Conservation (phyloP, 1,140 invertebrate genomes). For the Stratiolaelaps scimitus region DNA sequence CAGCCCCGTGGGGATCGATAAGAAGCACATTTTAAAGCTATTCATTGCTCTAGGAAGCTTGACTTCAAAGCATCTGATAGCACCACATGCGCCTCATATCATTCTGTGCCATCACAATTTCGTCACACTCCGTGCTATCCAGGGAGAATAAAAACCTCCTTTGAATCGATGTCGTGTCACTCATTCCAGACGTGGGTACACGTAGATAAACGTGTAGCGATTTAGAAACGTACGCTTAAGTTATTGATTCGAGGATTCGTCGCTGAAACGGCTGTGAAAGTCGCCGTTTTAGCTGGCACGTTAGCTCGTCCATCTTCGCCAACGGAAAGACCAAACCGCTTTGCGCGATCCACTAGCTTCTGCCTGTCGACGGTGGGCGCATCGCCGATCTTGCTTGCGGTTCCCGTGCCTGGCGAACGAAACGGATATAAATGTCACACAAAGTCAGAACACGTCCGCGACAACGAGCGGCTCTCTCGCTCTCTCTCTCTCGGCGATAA, state of each 20-base stretch:
- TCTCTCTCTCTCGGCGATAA: not conserved
- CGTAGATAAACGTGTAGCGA: not conserved
- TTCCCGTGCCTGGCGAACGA: too few species aligned
- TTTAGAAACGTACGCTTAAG: not conserved
- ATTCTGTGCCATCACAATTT: too few species aligned
- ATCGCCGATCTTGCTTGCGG: not conserved
- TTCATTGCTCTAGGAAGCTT: too few species aligned
- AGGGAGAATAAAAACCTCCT: not conserved
- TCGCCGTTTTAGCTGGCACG: not conserved
- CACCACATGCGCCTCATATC: too few species aligned
- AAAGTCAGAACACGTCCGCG: too few species aligned
- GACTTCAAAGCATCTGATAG: too few species aligned
- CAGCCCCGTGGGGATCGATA: too few species aligned
- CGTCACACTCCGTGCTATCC: too few species aligned
- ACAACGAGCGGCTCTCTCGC: not conserved
- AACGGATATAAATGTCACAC: too few species aligned
- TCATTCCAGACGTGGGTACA: not conserved
- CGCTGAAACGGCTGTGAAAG: not conserved
- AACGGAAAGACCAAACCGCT: slow-evolving; percentile 9
- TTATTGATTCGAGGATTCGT: not conserved
- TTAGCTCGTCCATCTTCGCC: slow-evolving; percentile 21
- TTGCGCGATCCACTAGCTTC: slow-evolving; percentile 20
- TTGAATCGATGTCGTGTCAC: not conserved
- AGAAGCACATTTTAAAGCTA: too few species aligned
- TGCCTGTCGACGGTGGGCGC: slow-evolving; percentile 14